Conservation (phyloP, 2,888 invertebrate species). For the Lomographa bimaculata region DNA sequence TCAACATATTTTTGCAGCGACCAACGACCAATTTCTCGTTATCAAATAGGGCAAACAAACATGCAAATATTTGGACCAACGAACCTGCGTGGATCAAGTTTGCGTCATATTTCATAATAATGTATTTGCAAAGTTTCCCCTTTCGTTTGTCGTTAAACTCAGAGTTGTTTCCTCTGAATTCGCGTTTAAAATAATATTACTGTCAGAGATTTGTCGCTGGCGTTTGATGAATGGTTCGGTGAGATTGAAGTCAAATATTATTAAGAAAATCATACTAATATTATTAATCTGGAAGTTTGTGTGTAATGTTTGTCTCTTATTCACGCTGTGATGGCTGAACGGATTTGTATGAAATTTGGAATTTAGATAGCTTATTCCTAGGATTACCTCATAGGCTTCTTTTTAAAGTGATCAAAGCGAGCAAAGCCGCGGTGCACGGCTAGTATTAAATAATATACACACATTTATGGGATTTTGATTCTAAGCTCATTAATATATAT, state of each 20-base stretch:
- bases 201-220: constrained; percentile 27
- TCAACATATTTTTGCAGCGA: constrained; percentile 9
- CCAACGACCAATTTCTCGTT: constrained; percentile 3
- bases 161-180: constrained; percentile 36
- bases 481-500: too few species aligned
- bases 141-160: constrained; percentile 47
- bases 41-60: constrained; percentile 41
- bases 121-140: constrained; percentile 55
- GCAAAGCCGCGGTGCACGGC: too few species aligned
- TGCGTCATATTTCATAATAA: constrained; percentile 52
- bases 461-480: too few species aligned
- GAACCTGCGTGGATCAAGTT: constrained; percentile 46
- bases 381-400: too few species aligned
- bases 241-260: constrained; percentile 12
- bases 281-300: too few species aligned
- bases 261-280: too few species aligned
- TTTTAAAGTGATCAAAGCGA: too few species aligned
- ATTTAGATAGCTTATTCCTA: too few species aligned
- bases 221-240: constrained; percentile 22
- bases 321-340: too few species aligned
- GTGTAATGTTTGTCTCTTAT: too few species aligned
- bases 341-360: too few species aligned
- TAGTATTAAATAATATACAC: too few species aligned
- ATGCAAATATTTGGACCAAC: constrained; percentile 50
- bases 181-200: constrained; percentile 46